Base-by-base conservation (phyloP, 2,113 vertebrate species). In the Aegithalos caudatus region DNA sequence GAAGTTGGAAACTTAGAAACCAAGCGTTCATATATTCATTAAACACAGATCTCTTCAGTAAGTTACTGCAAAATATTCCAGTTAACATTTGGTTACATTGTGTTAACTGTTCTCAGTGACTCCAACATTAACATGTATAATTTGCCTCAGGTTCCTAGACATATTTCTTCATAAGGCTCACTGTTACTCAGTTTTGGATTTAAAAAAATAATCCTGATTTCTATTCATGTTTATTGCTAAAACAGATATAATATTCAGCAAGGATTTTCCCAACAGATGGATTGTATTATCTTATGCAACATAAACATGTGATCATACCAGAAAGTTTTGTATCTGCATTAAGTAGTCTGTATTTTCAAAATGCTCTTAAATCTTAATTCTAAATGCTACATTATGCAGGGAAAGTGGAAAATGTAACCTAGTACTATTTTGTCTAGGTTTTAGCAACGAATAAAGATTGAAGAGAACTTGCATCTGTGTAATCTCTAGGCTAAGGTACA, bases 181-280 rank as follows among this genome's bases (percentile, higher is more conserved):
- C 54, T 65, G 19, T 92, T 92, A n/a, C 70, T 80, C 45, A 79
- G 33, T 29, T 91, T 92, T 9, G 15, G 53, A 56, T 91, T 93
- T 62, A 5, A 2, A 64, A 67, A 77, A 45, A 50, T 4, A 31
- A 47, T 80, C 48, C 78, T 77, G 8, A 66, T 92, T 94, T 95
- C 69, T 69, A 23, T 88, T 81, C 48, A 22, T 57, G 35, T 88
- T 92, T 93, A 64, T 79, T 58, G 31, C 56, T 62, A 82, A 85
- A 50, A 40, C 21, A 91, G 45, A 72, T 70, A 80, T 12, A 78
- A 53, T 96, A 94, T 77, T 92, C 84, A 58, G 44, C 40, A 54
- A 93, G 76, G 67, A 67, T 92, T 90, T 96, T 88, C 81, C 57
- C 60, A 64, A 37, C 93, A 93, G 90, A 92, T 93, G 90, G 79